Evolutionary conservation across 2,797 vertebrate species (phyloP).

Genomic region (Micropoecilia bifurca): DNA sequence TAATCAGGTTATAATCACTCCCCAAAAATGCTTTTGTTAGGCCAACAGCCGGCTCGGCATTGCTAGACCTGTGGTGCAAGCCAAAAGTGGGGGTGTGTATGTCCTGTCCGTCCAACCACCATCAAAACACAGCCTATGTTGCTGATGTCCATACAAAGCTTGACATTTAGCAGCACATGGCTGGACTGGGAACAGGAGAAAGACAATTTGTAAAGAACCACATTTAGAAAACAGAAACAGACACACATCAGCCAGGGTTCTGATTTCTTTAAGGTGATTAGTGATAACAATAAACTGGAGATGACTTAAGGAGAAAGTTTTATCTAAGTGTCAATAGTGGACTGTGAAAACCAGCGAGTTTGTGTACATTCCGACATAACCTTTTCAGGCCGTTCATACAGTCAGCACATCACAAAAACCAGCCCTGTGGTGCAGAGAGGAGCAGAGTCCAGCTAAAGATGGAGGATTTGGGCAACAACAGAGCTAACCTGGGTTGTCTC

Average conservation of each 20-base stretch:
- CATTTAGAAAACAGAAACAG: background rate
- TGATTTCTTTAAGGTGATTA: slow-evolving; percentile 6
- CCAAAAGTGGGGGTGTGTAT: slow-evolving; percentile 19
- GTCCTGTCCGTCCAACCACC: slow-evolving; percentile 21
- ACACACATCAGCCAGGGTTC: background rate
- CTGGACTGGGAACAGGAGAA: background rate
- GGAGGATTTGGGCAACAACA: background rate
- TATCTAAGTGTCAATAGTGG: slow-evolving; percentile 27
- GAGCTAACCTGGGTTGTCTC: slow-evolving; percentile 19
- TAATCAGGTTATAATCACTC: slow-evolving; percentile 74
- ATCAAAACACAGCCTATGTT: slow-evolving; percentile 60
- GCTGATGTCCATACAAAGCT: slow-evolving; percentile 6
- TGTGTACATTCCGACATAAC: slow-evolving; percentile 52
- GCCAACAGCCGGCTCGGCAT: slow-evolving; percentile 40
- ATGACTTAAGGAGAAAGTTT: slow-evolving; percentile 27
- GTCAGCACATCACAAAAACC: slow-evolving; percentile 66
- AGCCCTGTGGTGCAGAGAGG: slow-evolving; percentile 50
- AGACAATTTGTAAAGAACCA: background rate
- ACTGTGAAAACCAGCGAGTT: slow-evolving; percentile 29
- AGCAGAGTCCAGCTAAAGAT: slow-evolving; percentile 12
- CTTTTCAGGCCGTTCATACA: slow-evolving; percentile 54
- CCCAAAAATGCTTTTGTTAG: slow-evolving; percentile 70
- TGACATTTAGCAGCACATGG: background rate
- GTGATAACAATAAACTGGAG: slow-evolving; percentile 31
- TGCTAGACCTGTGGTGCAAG: slow-evolving; percentile 37